These are phyloP conservation scores for Chinchilla lanigera DNA, from an alignment of 2,113 vertebrate species.

Conservation along the genomic window DNA sequence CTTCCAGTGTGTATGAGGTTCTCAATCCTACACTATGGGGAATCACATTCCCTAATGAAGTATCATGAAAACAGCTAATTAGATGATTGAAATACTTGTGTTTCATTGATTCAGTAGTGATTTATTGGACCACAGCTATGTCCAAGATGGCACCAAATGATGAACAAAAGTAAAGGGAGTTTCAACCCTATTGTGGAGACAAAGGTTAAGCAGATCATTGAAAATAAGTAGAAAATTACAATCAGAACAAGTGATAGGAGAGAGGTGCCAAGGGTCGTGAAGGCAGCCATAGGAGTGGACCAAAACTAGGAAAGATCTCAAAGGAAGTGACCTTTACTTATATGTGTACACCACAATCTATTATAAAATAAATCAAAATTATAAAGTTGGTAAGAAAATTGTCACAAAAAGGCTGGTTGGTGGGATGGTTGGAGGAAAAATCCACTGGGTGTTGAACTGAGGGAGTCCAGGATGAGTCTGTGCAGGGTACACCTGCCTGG, in stretches of 20 bases:
- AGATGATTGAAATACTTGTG: neutral
- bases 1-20: neutral
- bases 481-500: neutral
- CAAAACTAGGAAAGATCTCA: neutral
- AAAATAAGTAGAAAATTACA: neutral
- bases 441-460: neutral
- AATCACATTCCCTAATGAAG: neutral
- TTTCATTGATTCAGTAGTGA: neutral
- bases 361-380: neutral
- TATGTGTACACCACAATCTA: accelerated
- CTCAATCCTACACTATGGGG: neutral
- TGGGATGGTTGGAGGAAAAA: neutral
- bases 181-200: neutral
- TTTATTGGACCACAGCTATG: neutral
- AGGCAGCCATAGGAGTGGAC: neutral
- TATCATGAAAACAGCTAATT: neutral
- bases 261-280: accelerated
- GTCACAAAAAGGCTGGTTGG: neutral
- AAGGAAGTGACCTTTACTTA: neutral
- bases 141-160: neutral
- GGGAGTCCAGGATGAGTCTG: neutral
- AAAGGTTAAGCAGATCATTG: neutral
- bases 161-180: neutral
- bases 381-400: neutral
- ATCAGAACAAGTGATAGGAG: neutral